Conservation (phyloP, 2,888 invertebrate species). For the Zygogramma bicolorata region DNA sequence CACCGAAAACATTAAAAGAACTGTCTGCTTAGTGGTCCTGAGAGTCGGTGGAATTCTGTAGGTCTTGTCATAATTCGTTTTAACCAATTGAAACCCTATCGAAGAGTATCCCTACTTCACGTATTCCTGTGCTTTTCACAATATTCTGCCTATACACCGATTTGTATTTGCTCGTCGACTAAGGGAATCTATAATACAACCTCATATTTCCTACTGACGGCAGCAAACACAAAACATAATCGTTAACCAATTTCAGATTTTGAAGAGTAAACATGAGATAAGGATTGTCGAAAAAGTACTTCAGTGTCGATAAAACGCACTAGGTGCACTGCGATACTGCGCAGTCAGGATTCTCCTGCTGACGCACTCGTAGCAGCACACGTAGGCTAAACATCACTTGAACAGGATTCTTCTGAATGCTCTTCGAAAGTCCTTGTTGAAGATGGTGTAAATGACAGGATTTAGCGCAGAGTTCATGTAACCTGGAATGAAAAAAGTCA, state of each 20-base stretch:
- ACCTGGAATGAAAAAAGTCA: constrained; percentile 22
- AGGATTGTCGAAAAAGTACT: constrained; percentile 39
- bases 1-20: no score
- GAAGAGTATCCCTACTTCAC: no score
- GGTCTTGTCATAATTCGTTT: no score
- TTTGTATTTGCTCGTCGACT: neutral
- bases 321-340: constrained; percentile 75
- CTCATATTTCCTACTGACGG: constrained; percentile 18
- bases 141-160: neutral
- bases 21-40: no score
- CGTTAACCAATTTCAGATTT: neutral
- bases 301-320: constrained; percentile 67
- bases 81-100: no score
- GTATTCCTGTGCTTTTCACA: neutral
- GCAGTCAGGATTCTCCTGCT: constrained; percentile 73
- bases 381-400: constrained; percentile 91
- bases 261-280: constrained; percentile 20
- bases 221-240: neutral
- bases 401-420: constrained; percentile 96
- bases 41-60: no score
- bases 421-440: constrained; percentile 96
- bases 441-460: constrained; percentile 96
- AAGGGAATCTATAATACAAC: neutral
- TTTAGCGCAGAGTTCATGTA: constrained; percentile 97
- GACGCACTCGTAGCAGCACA: constrained; percentile 85